Conservation (phyloP, 2,888 invertebrate genomes). For the Sesia bembeciformis region DNA sequence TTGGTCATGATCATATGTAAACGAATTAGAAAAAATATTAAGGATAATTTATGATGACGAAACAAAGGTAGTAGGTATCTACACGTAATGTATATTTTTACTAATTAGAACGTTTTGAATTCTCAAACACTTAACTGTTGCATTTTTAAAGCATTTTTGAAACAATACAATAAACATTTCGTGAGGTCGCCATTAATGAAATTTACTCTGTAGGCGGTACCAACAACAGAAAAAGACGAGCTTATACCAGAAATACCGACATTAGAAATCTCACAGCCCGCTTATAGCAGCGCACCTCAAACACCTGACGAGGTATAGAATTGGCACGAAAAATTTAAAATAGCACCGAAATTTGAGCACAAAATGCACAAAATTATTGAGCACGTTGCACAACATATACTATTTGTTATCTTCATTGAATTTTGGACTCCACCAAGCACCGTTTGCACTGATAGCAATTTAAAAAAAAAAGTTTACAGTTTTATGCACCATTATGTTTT, state of each 20-base stretch:
- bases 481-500: no score
- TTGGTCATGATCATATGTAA: no score
- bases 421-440: no score
- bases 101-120: neutral
- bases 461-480: no score
- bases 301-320: conserved; percentile 55
- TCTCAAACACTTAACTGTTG: no score
- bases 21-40: no score
- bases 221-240: conserved; percentile 43
- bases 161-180: conserved; percentile 11
- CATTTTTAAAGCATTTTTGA: no score
- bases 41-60: no score
- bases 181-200: conserved; percentile 56
- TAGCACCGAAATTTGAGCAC: conserved; percentile 18
- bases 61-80: neutral
- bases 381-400: neutral
- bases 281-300: conserved; percentile 49
- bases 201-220: conserved; percentile 63
- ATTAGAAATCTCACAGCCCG: conserved; percentile 52
- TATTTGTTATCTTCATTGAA: no score
- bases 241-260: conserved; percentile 32
- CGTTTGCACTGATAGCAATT: no score
- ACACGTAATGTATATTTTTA: neutral
- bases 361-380: neutral
- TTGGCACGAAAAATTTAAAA: conserved; percentile 22